A percentile compares a stretch with the other conserved stretches of the same genome.
These are phyloP conservation scores for Babyrousa celebensis DNA, from an alignment of 2,797 vertebrate species.

Conservation along the genomic window DNA sequence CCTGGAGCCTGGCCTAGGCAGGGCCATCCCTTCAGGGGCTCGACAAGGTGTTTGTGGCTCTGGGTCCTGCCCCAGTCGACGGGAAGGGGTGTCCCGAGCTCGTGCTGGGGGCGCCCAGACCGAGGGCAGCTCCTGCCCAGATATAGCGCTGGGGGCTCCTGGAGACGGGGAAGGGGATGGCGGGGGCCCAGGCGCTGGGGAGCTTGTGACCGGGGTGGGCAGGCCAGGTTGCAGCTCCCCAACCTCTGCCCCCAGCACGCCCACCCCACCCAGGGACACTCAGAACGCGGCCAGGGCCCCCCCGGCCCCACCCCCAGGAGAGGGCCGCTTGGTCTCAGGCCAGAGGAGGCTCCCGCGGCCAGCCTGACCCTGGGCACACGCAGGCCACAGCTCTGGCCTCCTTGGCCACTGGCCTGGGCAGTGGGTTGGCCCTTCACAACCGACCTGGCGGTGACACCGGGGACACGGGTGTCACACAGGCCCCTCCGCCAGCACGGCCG, in stretches of 20 bases:
- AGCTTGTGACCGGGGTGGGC: rapidly evolving
- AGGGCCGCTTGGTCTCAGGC: not conserved
- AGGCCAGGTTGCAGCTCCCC: rapidly evolving
- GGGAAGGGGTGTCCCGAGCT: rapidly evolving
- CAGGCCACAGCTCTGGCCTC: not conserved
- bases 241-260: not conserved
- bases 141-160: rapidly evolving
- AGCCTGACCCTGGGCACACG: rapidly evolving
- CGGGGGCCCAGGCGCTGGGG: rapidly evolving
- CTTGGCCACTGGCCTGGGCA: not conserved
- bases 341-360: not conserved
- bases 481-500: rapidly evolving
- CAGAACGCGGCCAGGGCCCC: too few species aligned
- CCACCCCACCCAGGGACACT: not conserved
- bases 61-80: not conserved
- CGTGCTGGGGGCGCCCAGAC: not conserved
- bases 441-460: not conserved
- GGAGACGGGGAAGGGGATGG: not conserved
- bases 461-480: too few species aligned
- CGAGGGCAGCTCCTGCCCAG: not conserved
- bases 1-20: not conserved
- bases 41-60: rapidly evolving
- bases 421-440: not conserved
- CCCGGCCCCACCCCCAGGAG: too few species aligned
- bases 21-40: not conserved